A percentile compares a stretch with the other conserved stretches of the same genome.
Evolutionary conservation across 2,888 invertebrate genomes (phyloP).

Genomic region (Chalcis sispes): DNA sequence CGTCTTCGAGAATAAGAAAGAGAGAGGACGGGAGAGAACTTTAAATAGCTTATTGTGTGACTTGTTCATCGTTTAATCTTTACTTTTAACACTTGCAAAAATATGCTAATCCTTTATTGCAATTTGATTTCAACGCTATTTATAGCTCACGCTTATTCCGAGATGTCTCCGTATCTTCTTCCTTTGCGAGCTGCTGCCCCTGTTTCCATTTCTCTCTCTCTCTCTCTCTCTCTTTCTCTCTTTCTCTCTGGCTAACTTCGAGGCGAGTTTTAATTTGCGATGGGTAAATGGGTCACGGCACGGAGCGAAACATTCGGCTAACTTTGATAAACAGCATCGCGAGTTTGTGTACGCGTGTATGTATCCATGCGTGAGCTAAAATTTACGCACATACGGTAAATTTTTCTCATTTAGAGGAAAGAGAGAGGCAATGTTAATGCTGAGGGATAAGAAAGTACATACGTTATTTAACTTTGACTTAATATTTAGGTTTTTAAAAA

Average conservation of each 20-base stretch:
- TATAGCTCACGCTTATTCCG: too few relatives aligned
- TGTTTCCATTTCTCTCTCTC: not conserved
- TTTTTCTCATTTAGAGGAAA: too few relatives aligned
- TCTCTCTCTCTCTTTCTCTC: not conserved
- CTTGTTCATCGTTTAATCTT: slow-evolving; percentile 21
- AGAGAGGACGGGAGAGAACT: too few relatives aligned
- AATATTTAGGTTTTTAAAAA: too few relatives aligned
- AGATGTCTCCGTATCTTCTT: slow-evolving; percentile 1
- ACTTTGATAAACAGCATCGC: slow-evolving; percentile 34
- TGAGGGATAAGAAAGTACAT: too few relatives aligned
- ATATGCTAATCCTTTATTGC: slow-evolving; percentile 46
- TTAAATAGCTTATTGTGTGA: too few relatives aligned
- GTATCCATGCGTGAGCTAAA: too few relatives aligned
- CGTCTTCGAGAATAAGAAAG: too few relatives aligned
- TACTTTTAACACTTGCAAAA: slow-evolving; percentile 10
- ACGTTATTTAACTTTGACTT: too few relatives aligned
- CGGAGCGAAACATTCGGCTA: slow-evolving; percentile 14
- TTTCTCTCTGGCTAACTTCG: not conserved
- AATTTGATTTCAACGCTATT: slow-evolving; percentile 33
- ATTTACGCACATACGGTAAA: too few relatives aligned
- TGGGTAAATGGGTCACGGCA: slow-evolving; percentile 32
- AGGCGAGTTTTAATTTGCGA: slow-evolving; percentile 34
- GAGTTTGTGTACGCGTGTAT: too few relatives aligned
- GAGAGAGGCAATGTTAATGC: too few relatives aligned
- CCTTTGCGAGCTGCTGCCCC: slow-evolving; percentile 34